Base-by-base conservation (phyloP, 2,113 vertebrate genomes). In the Nipponia nippon region DNA sequence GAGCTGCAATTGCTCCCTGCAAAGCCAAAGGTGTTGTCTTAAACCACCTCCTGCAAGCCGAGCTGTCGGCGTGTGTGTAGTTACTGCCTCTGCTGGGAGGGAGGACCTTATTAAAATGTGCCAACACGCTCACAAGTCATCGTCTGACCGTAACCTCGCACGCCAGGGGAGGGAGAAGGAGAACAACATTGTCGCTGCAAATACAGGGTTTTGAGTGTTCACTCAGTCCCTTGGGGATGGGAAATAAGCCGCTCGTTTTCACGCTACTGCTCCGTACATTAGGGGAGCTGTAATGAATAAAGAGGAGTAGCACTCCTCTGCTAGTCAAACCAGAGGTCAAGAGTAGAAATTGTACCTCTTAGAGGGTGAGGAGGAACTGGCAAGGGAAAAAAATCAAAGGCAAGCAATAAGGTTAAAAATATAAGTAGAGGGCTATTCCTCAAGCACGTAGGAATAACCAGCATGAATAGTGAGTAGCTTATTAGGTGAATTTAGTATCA, bases 131-230 rank as follows among this genome's bases (percentile, higher is more conserved):
- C 76, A 10, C 30, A 29, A 56, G 69, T 71, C 87, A 56, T 62
- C 3, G 1, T 63, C 70, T 67, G 83, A 32, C 62, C 0, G 0
- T 83, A 67, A 47, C 34, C 32, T 69, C 0, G 0, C 36, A 10
- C 0, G 0, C 22, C 0, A 0, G 46, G 52, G 90, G 16, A 79
- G 44, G 82, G n/a, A 79, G 50, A 19, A 83, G 49, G 58, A 89
- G 58, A 80, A 42, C 40, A 36, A 25, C 44, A 3, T 9, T 38
- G 49, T 20, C 2, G 0, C 36, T 80, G 75, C 34, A 44, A n/a
- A 70, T 9, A 7, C 3, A 3, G 62, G 27, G 70, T 2, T 71
- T 83, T 46, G 62, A 79, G 46, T 40, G 7, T 72, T 81, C 49
- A 7, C 70, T 61, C 13, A 2, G 22, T 21, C 30, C 15, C 15